Base-by-base conservation (phyloP, 2,113 vertebrate genomes). In the Craseonycteris thonglongyai region DNA sequence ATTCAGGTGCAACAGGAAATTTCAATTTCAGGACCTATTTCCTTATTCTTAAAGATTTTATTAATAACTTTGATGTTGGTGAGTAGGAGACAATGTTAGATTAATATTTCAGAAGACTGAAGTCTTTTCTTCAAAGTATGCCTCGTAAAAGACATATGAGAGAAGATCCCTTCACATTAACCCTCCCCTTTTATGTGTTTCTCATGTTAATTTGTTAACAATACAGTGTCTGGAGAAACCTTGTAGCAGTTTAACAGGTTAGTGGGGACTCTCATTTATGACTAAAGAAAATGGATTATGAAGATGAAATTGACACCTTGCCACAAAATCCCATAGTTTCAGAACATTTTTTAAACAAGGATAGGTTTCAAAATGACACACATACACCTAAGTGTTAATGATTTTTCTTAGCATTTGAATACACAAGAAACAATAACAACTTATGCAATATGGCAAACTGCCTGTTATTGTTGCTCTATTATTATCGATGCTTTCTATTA, bases 1-100 rank as follows among this genome's bases (percentile, higher is more conserved):
- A 40, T 33, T 85, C 26, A 40, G 49, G 33, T 19, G 10, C 26
- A 42, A 8, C 66, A 40, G 9, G 16, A 45, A 61, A 69, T 79
- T 82, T 58, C 74, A 42, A 0, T 9, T 30, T n/a, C 35, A 51
- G 42, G 15, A 21, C 16, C 42, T 21, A 4, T 65, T 71, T 83
- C 28, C 38, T 79, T 45, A 35, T 40, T 79, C 68, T 35, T 30
- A 19, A 91, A n/a, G 35, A 35, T 56, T 86, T 72, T 83, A 92
- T 68, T 84, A 74, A 58, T 83, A 75, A 51, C 42, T 63, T 51
- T 30, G 42, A 87, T 33, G 28, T 47, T 81, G 61, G 24, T 78
- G 90, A 69, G 88, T 90, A 90, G 94, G 95, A 95, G 69, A 82
- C 54, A 45, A 78, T 22, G 69, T 56, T 65, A 88, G 54, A 76